Evolutionary conservation across 2,797 vertebrate species (phyloP), one percentile per base, ranked within the genome.

Genomic region (Rhinophrynus dorsalis): DNA sequence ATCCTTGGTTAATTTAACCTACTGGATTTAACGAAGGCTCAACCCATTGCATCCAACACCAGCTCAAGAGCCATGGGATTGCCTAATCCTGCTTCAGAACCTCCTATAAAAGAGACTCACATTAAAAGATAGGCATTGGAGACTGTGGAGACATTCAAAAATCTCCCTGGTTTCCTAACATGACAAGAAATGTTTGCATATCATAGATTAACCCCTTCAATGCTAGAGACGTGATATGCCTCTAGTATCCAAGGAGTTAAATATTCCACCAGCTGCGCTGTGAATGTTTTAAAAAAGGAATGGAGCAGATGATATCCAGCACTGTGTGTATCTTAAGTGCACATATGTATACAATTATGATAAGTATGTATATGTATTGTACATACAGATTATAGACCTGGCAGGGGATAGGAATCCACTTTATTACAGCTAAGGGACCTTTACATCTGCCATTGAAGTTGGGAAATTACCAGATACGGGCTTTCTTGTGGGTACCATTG

Each of bases 301-400:
- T 52, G 24, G 12, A 15, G n/a, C 26, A 52, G 24, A 52, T 52
- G 48, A 52, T 54, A 11, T 30, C 51, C 15, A 12, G 29, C 5
- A 32, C 15, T 30, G 27, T 30, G 27, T 54, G 29, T 54, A 54
- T 56, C 18, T 56, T 56, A 35, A 33, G 35, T 33, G 1, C 17
- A 20, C 29, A 56, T 35, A 35, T 55, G 52, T 55, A 55, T 55
- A 55, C 30, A 18, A 33, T 7, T 33, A 35, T 20, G 8, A 56
- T 33, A 56, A 33, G 29, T 23, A 35, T 56, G 52, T 56, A 33
- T 56, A 56, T 35, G 32, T 15, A 56, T 56, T 56, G 13, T 52
- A 52, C 26, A 52, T 51, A 27, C 24, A 51, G 21, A 32, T 52
- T 29, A 29, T 32, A 52, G 21, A 27, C 23, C 47, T 26, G 21